Evolutionary conservation across 2,113 vertebrate species (phyloP), one percentile per base, ranked within the genome.

Genomic region (Triplophysa siluroides): DNA sequence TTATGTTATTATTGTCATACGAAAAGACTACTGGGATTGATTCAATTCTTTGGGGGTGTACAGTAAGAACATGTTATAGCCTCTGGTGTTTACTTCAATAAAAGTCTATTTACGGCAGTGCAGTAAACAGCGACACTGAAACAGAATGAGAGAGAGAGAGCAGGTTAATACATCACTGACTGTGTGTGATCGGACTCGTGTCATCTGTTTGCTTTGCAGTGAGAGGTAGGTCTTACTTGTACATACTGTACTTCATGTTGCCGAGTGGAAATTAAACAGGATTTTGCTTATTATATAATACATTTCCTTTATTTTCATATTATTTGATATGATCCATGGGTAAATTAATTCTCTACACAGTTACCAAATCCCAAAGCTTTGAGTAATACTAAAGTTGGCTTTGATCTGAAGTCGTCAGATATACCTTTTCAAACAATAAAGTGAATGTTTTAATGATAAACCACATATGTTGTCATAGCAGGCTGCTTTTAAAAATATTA

Each of bases 161-260:
- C 18, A 12, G 24, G 26, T 58, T 58, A 56, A 72, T 72, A 29
- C 19, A 24, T 50, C 38, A 75, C 58, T 29, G 72, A 8, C 72
- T 26, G 41, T 8, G 21, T 23, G 13, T 26, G 23, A 21, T 47
- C 1, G 2, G 8, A 62, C 16, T 19, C 18, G 11, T n/a, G 18
- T 58, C 24, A 4, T 0, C 16, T 56, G n/a, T 26, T 75, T 62
- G 8, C 41, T 60, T 4, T 24, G 54, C 6, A 11, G n/a, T 43
- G 5, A 21, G 62, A 47, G 21, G 72, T 75, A 63, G 26, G 72
- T 13, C 2, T 72, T 21, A 21, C 14, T 23, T 61, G 62, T 12
- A 43, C 19, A 58, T 58, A n/a, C 54, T 21, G 19, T 58, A 58
- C 18, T 58, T 11, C 43, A 45, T 12, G 11, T 12, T 12, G 33